Percentiles rank a stretch among this genome's conserved stretches.
Evolutionary conservation across 2,888 invertebrate genomes (phyloP).

Genomic region (Chrysotoxum bicinctum): DNA sequence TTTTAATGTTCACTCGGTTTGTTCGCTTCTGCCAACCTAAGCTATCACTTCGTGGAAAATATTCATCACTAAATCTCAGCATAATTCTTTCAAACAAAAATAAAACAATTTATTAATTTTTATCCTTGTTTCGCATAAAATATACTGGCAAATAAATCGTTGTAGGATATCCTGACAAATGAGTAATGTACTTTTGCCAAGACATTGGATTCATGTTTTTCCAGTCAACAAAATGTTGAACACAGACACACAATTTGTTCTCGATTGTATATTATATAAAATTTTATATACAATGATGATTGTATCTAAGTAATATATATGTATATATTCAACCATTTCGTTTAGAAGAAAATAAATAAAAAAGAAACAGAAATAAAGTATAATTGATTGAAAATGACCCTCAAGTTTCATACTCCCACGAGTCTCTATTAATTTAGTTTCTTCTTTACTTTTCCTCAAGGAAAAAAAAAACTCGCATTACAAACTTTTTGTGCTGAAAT

Average conservation of each 20-base stretch:
- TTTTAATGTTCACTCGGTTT: not conserved
- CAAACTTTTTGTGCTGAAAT: slow-evolving; percentile 20
- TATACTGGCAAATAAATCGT: slow-evolving; percentile 46
- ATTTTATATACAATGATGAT: no score
- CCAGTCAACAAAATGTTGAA: not conserved
- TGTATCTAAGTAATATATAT: no score
- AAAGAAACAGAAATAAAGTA: slow-evolving; percentile 1
- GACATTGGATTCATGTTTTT: not conserved
- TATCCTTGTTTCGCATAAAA: slow-evolving; percentile 17
- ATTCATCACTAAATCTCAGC: not conserved
- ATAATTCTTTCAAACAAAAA: not conserved
- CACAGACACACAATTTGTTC: not conserved
- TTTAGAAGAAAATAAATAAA: not conserved
- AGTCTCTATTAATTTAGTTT: slow-evolving; percentile 39
- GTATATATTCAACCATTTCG: no score
- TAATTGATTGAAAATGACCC: slow-evolving; percentile 42
- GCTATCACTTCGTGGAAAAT: not conserved
- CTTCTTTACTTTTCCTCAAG: not conserved
- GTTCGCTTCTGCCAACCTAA: not conserved
- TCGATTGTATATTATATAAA: not conserved
- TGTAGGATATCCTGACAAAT: slow-evolving; percentile 61
- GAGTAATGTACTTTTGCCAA: slow-evolving; percentile 34
- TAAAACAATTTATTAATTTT: slow-evolving; percentile 40
- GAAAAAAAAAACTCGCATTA: slow-evolving; percentile 6
- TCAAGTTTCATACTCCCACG: not conserved